Evolutionary conservation across 1,140 invertebrate species (phyloP).

Genomic region (Plectrocnemia conspersa): DNA sequence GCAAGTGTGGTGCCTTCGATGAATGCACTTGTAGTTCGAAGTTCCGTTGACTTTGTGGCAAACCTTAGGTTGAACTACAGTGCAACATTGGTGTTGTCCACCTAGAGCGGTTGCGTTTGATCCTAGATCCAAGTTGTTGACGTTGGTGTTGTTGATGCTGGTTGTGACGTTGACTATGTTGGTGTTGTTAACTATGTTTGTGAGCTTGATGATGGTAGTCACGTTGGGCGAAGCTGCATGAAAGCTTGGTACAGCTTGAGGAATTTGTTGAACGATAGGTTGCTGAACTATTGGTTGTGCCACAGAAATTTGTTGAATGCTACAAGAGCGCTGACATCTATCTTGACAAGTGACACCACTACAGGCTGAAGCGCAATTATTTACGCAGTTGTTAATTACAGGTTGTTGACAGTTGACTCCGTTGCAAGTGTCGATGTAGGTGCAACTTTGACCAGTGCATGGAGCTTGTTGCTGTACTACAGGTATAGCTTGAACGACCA

Average conservation of each 20-base stretch:
- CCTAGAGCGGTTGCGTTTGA: conserved; percentile 12
- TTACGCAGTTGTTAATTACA: conserved; percentile 5
- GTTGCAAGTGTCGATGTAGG: not conserved
- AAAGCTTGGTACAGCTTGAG: not conserved
- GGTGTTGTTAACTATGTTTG: conserved; percentile 34
- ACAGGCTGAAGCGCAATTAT: conserved; percentile 7
- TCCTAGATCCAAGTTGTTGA: conserved; percentile 31
- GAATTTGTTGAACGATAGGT: not conserved
- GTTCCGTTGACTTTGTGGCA: conserved; percentile 15
- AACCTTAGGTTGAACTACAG: conserved; percentile 30
- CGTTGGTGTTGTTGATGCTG: conserved; percentile 31
- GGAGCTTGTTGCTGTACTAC: conserved; percentile 2
- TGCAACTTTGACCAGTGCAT: not conserved
- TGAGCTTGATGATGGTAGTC: conserved; percentile 31
- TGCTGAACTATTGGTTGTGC: conserved; percentile 3
- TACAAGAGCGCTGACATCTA: conserved; percentile 14
- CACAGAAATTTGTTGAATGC: not conserved
- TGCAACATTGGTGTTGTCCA: conserved; percentile 23
- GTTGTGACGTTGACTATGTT: conserved; percentile 32
- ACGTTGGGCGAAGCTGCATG: conserved; percentile 23
- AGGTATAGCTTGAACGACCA: not conserved
- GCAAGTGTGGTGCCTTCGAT: conserved; percentile 29
- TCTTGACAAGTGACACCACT: conserved; percentile 10
- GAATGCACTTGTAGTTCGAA: conserved; percentile 20
- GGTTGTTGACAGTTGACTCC: not conserved